These are phyloP conservation scores for Peromyscus attwateri DNA, from an alignment of 2,797 vertebrate species.

Conservation along the genomic window DNA sequence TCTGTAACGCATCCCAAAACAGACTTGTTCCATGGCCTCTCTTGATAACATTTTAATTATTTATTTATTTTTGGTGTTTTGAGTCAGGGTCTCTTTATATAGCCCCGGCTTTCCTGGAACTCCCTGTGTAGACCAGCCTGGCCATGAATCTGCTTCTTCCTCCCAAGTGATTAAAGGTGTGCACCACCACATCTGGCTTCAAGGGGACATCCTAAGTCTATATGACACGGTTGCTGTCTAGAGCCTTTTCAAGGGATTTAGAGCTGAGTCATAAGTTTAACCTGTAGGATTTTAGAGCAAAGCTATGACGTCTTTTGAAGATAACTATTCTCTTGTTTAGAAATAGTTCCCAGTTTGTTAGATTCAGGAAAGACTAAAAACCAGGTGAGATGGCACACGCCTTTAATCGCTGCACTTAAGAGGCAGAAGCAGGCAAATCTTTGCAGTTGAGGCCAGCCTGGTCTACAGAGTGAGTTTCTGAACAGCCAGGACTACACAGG, in stretches of 20 bases:
- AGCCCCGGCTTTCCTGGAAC: neutral
- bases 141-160: neutral
- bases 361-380: neutral
- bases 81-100: neutral
- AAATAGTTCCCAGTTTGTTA: slow-evolving; percentile 14
- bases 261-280: neutral
- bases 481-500: neutral
- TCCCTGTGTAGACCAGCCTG: neutral
- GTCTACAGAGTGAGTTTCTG: neutral
- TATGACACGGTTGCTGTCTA: neutral
- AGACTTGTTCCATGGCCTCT: neutral
- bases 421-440: neutral
- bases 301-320: neutral
- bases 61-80: neutral
- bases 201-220: neutral
- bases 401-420: neutral
- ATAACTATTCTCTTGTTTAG: neutral
- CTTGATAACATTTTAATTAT: neutral
- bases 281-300: neutral
- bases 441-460: neutral
- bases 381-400: neutral
- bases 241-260: neutral
- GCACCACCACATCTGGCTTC: neutral
- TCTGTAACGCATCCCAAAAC: neutral
- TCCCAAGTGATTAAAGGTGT: neutral